Percentiles rank a stretch among this genome's conserved stretches.
These are phyloP conservation scores for Conus ventricosus DNA, from an alignment of 1,140 invertebrate species.

Conservation along the genomic window DNA sequence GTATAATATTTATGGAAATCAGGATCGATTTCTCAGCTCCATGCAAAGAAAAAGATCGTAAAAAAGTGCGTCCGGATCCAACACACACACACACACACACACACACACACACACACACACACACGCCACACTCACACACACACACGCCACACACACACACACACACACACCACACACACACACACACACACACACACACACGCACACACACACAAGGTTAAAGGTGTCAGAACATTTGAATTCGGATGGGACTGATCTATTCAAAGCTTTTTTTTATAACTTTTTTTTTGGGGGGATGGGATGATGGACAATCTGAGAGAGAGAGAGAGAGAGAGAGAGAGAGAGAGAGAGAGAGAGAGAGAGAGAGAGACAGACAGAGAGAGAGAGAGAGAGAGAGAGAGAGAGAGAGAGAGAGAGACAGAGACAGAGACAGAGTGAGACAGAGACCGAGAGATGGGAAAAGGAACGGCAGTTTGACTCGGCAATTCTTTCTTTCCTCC, in stretches of 20 bases:
- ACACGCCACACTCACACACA: slow-evolving; percentile 2
- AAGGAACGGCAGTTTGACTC: not conserved
- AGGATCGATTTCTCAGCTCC: too few relatives aligned
- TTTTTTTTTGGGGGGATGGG: too few relatives aligned
- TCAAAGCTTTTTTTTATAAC: too few relatives aligned
- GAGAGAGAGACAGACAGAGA: not conserved
- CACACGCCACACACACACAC: not conserved
- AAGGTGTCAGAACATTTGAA: too few relatives aligned
- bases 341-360: too few relatives aligned
- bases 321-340: too few relatives aligned
- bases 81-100: too few relatives aligned
- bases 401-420: not conserved
- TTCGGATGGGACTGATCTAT: too few relatives aligned
- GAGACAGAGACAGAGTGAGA: not conserved
- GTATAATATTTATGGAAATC: too few relatives aligned
- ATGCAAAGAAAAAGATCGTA: too few relatives aligned
- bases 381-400: not conserved
- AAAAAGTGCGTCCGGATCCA: not conserved
- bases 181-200: not conserved
- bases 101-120: not conserved
- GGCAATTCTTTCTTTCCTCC: not conserved
- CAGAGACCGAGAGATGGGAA: slow-evolving; percentile 2
- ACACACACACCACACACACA: too few relatives aligned
- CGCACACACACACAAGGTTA: not conserved
- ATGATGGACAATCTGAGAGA: too few relatives aligned